Evolutionary conservation across 2,113 vertebrate genomes (phyloP), one percentile per base, ranked within the genome.

Genomic region (Willisornis vidua): DNA sequence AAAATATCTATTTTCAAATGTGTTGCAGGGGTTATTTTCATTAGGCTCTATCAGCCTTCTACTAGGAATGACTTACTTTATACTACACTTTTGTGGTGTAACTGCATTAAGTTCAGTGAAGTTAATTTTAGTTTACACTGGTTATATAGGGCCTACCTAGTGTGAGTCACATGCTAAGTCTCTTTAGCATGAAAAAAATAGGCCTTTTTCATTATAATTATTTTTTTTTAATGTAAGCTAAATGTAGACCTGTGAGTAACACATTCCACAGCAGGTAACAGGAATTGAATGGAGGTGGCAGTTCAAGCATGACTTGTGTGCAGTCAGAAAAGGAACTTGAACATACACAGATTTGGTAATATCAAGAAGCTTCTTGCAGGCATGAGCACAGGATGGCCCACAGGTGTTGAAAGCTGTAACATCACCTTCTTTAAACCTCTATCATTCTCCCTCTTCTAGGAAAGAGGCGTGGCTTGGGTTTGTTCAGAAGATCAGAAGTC

Each of bases 231-330:
- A 43, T 31, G 33, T 58, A 85, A 92, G n/a, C 71, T 93, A 73
- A 93, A 75, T 85, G 41, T 63, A 82, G 83, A 26, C 23, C 16
- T 68, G 6, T 85, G 78, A 91, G 58, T 83, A 87, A 91, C 58
- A 35, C 6, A 13, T 90, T 88, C 67, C 71, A 52, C 29, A 77
- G 62, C 49, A 81, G 71, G 57, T 51, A 95, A 28, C 7, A 16
- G 67, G 41, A 79, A 48, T 10, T 58, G 49, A 92, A 76, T 59
- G 65, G 23, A 81, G 78, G 43, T 35, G 41, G 37, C 51, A 29
- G 31, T 46, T 61, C 0, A 3, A 48, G 61, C 24, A 19, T 0
- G 4, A 61, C 51, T 29, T 0, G 0, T 13, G 8, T 37, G 20
- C 19, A 33, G 43, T 1, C 1, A 45, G 59, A 71, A 73, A 58